phyloP scores from a whole-genome alignment of 2,113 vertebrate species.

The Mormyrus lacerda region DNA sequence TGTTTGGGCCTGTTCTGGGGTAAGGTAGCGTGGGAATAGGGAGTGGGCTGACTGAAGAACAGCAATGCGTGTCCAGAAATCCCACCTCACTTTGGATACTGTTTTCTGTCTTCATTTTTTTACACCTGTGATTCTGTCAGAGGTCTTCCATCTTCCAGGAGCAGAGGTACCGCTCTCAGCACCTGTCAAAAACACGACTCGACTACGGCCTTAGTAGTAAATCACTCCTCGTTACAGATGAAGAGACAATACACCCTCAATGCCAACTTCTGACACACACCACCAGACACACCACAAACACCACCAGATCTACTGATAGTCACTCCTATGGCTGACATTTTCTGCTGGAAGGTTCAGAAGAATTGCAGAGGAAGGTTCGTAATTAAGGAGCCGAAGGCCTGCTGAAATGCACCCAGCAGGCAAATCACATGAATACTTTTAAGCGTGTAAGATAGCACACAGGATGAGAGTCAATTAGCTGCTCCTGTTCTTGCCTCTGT shows the following conservation, averaged over 20 bases:
- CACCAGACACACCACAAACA: not conserved
- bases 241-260: not conserved
- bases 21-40: conserved; percentile 5
- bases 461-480: conserved; percentile 7
- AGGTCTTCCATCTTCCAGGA: conserved; percentile 48
- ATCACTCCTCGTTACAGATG: not conserved
- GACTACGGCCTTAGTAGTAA: not conserved
- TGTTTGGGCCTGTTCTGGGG: conserved; percentile 17
- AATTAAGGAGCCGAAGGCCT: conserved; percentile 54
- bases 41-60: conserved; percentile 25
- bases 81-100: conserved; percentile 11
- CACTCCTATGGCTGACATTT: conserved; percentile 61
- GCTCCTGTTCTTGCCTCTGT: conserved; percentile 52
- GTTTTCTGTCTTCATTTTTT: conserved; percentile 45
- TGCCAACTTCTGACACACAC: conserved; percentile 4
- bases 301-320: conserved; percentile 35
- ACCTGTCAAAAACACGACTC: not conserved
- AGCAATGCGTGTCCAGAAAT: not conserved
- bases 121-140: conserved; percentile 48
- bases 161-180: conserved; percentile 41
- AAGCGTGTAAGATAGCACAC: conserved; percentile 59
- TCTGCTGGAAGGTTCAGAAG: conserved; percentile 51
- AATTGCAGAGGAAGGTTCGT: conserved; percentile 47
- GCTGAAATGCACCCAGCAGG: conserved; percentile 41
- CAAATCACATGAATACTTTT: conserved; percentile 58